Conservation (phyloP, 2,888 invertebrate species). For the Archips crataeganus region DNA sequence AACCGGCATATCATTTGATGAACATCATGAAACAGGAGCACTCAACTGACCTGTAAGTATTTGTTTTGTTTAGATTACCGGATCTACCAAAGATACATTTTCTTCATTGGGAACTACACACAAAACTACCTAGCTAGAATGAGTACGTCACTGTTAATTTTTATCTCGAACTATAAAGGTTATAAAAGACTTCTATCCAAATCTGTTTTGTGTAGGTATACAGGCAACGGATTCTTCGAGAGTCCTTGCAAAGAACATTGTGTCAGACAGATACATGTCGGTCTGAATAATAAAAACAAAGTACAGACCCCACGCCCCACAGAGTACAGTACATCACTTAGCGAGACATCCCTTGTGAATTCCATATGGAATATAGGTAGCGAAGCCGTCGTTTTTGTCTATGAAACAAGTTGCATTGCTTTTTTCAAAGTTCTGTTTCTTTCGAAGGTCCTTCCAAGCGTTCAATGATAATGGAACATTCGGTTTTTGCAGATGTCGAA, state of each 20-base stretch:
- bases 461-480: constrained; percentile 6
- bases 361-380: constrained; percentile 1
- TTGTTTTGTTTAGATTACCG: no score
- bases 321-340: constrained; percentile 36
- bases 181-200: no score
- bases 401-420: background rate
- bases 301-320: constrained; percentile 8
- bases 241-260: constrained; percentile 8
- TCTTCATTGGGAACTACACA: no score
- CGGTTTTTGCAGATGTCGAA: background rate
- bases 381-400: background rate
- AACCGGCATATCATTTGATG: no score
- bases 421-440: background rate
- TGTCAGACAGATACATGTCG: constrained; percentile 12
- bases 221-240: background rate
- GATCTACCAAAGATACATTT: no score
- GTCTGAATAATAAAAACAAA: constrained; percentile 36
- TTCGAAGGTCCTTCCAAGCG: background rate
- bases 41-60: no score
- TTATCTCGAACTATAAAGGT: no score
- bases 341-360: constrained; percentile 19
- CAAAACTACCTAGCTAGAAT: no score
- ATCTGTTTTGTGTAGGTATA: background rate
- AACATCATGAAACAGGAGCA: background rate
- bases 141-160: no score